Base-by-base conservation (phyloP, 2,113 vertebrate genomes). In the Australoheros scitulus region DNA sequence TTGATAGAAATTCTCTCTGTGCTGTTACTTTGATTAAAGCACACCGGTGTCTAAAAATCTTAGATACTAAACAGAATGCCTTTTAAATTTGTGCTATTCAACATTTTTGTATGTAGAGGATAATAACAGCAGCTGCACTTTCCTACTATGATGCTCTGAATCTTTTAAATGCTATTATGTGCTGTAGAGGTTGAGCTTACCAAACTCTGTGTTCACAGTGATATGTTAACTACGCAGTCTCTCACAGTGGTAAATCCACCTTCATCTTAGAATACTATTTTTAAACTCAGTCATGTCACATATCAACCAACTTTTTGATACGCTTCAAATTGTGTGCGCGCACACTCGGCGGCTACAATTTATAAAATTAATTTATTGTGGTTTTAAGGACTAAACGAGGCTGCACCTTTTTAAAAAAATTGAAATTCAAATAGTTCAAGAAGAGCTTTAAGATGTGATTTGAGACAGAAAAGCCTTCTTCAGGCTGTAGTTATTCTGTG, bases 401-500 rank as follows among this genome's bases (percentile, higher is more conserved):
- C 41, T 29, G 24, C 24, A 18, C 22, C 24, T 29, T 70, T 3
- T 5, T 26, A 0, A n/a, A n/a, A n/a, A n/a, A n/a, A 68, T 2
- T 47, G 9, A 70, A 0, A 14, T 47, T 47, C 32, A 47, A 15
- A 47, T 2, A 4, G 14, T 47, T 5, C 43, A 47, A 47, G 13
- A 14, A 47, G 43, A 47, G 43, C 43, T 68, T 38, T 50, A 18
- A 56, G 60, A 41, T 17, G 55, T 83, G 64, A 80, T 55, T 38
- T 76, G n/a, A 77, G 63, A 47, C n/a, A 26, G 17, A 47, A 61
- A n/a, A 52, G 11, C 70, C 29, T 82, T 3, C 52, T 77, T 63
- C 47, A 79, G 65, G 29, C 41, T 82, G 80, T n/a, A 70, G 34
- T 58, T 55, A 26, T 74, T 72, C 85, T 68, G 41, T 78, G 77